These are phyloP conservation scores for Pyrgilauda ruficollis DNA, from an alignment of 2,113 vertebrate species.

Conservation along the genomic window DNA sequence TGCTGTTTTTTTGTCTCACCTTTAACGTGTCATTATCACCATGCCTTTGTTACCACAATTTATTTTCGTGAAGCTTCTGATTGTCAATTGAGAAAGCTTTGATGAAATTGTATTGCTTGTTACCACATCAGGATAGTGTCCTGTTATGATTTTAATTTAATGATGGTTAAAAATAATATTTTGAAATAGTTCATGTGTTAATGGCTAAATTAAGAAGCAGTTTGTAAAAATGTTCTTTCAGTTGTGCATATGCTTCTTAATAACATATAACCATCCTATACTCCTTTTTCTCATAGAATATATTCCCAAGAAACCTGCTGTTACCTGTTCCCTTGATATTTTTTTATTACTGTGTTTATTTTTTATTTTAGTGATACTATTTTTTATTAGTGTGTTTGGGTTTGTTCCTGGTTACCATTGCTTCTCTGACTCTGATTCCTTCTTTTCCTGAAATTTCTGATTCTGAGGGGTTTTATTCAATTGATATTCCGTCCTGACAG, in stretches of 20 bases:
- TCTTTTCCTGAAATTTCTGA: background rate
- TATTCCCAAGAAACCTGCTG: background rate
- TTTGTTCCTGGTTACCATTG: background rate
- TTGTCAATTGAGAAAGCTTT: background rate
- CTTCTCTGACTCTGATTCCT: background rate
- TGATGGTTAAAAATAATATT: background rate
- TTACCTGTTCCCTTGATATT: background rate
- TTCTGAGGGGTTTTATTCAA: background rate
- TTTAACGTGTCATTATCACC: background rate
- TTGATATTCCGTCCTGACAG: fast-evolving
- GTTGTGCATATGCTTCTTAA: background rate
- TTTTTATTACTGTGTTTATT: background rate
- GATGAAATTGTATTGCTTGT: background rate
- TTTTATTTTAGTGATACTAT: too few relatives aligned
- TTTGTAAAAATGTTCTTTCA: background rate
- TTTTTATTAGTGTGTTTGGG: background rate
- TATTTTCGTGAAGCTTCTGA: background rate
- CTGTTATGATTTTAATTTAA: background rate
- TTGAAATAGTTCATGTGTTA: background rate
- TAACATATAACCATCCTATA: background rate
- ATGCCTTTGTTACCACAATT: background rate
- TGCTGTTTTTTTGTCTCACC: background rate
- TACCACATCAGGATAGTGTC: background rate
- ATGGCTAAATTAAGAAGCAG: background rate
- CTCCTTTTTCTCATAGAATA: background rate